Evolutionary conservation across 2,888 invertebrate species (phyloP), one percentile per base, ranked within the genome.

Genomic region (Lapara coniferarum): DNA sequence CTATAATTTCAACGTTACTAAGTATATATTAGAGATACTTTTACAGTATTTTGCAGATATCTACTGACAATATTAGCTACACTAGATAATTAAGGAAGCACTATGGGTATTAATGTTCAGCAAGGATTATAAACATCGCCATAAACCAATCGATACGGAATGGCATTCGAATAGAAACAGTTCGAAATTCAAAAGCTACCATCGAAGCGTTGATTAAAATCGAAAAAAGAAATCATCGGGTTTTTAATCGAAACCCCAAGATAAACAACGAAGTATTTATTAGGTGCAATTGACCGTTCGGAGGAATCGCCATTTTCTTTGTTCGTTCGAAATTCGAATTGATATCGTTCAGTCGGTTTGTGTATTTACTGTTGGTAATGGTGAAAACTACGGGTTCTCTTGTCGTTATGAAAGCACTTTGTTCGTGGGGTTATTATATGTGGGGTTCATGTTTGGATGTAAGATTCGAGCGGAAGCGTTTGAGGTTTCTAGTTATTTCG

Each of bases 311-410:
- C 16, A 6, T 53, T 63, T 63, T 69, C 52, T 69, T 69, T 63
- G 52, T 63, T 53, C 68, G 12, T 16, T 68, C 63, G 63, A 53
- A 51, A n/a, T 16, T 68, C 63, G 63, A 53, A 51, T 59, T 59
- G 44, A 13, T 46, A 19, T 46, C 7, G 46, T 63, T 49, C 46
- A 66, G 66, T 16, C 59, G 44, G 53, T 44, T 53, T 53, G 78
- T 78, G 81, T 81, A 83, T 84, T 84, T 85, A 77, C 79, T 80
- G 79, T 16, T 78, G 78, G 80, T 83, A 84, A 81, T 79, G 72
- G 75, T 75, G 75, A 75, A 79, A 79, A 78, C 30, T 49, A 56
- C 56, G 66, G 37, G 63, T 70, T 71, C 72, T 69, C 70, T 74
- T 72, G 75, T 80, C 80, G 83, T 84, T 81, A 83, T 74, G 78